Percentiles rank a stretch among this genome's conserved stretches.
Evolutionary conservation across 2,888 invertebrate genomes (phyloP).

Genomic region (Agrotis exclamationis): DNA sequence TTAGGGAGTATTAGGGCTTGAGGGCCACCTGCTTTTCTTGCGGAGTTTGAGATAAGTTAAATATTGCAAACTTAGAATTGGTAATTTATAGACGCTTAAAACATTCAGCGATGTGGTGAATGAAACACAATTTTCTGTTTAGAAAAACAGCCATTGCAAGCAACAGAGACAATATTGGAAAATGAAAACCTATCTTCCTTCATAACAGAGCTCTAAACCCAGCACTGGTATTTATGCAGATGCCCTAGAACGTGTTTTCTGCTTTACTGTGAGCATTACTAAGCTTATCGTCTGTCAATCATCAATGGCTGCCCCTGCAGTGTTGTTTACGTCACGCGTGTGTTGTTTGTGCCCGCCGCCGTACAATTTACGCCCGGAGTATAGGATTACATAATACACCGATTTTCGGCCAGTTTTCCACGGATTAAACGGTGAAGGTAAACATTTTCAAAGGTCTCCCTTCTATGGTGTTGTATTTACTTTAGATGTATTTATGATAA

Average conservation of each 20-base stretch:
- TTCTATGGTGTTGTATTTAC: conserved; percentile 24
- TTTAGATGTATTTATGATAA: not conserved
- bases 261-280: conserved; percentile 37
- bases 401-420: conserved; percentile 19
- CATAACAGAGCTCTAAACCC: not conserved
- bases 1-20: conserved; percentile 33
- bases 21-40: conserved; percentile 32
- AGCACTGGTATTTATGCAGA: conserved; percentile 2
- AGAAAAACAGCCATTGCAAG: not conserved
- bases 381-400: conserved; percentile 32
- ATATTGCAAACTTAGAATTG: not conserved
- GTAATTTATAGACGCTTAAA: not conserved
- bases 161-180: not conserved
- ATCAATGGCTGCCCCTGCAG: conserved; percentile 23
- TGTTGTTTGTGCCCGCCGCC: conserved; percentile 23
- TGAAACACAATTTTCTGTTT: not conserved
- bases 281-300: conserved; percentile 44
- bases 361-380: conserved; percentile 16
- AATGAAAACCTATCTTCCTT: not conserved
- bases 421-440: conserved; percentile 17
- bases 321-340: conserved; percentile 29
- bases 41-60: conserved; percentile 6
- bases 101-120: not conserved
- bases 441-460: conserved; percentile 10
- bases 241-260: conserved; percentile 36